Base-by-base conservation (phyloP, 2,888 invertebrate genomes). In the Timema podura region DNA sequence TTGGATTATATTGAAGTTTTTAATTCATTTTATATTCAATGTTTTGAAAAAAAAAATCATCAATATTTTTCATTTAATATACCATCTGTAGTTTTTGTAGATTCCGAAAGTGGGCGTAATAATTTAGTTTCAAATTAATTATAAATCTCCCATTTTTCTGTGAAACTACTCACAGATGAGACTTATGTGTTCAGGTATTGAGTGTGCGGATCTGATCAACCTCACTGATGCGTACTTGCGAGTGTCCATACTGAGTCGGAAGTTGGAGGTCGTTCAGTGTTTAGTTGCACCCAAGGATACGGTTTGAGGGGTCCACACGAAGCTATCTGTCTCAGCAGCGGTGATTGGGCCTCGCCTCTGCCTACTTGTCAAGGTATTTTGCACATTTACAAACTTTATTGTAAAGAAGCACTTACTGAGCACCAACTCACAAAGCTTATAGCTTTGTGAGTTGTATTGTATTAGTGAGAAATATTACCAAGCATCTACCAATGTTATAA, bases 191-290 rank as follows among this genome's bases (percentile, higher is more conserved):
- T 48, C 79, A 90, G 90, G 89, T 80, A 89, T 92, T 67, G 92
- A 92, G 81, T 92, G 93, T 79, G 92, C 92, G 11, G 92, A 92
- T 77, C 88, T 92, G 70, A 81, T 83, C 47, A 87, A 86, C 74
- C 84, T 89, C 75, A 78, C 77, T 6, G 81, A 79, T 73, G 84
- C 88, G 5, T 85, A 89, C 59, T 86, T 92, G 13, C 86, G 89
- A 54, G 90, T 92, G 72, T 84, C 91, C 0, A 87, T 93, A 46
- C 84, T 91, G 69, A 91, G 91, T 7, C 86, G 92, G 8, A 91
- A 91, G 92, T 94, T 61, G 92, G 92, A 3, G 92, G 92, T 0
- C 85, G 90, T 45, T 92, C 92, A 0, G 89, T 91, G 59, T 93
- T 93, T 85, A 89, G 88, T 65, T 93, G 93, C 78, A 85, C 90